Base-by-base conservation (phyloP, 2,888 invertebrate species). In the Orthosia gothica region DNA sequence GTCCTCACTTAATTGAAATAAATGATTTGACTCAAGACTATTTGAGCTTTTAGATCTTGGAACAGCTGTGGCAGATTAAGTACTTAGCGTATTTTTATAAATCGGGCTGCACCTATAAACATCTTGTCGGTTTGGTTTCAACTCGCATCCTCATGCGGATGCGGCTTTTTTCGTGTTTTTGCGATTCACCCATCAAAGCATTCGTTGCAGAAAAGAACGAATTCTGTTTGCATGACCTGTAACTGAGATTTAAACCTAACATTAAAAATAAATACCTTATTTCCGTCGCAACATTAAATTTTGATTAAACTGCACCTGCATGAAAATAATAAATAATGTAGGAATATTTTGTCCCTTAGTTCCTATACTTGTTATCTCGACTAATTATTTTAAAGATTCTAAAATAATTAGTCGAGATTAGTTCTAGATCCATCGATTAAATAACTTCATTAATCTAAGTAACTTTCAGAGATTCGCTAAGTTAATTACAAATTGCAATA, bases 401-500 rank as follows among this genome's bases (percentile, higher is more conserved):
- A 12, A n/a, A n/a, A n/a, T n/a, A n/a, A n/a, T n/a, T n/a, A n/a
- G n/a, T n/a, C n/a, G n/a, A 45, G 18, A 65, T 80, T 62, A 54
- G 54, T 67, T 72, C 45, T 65, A 59, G 57, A 57, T 63, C n/a
- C 45, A 69, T 68, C 55, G 49, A 70, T 80, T 49, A n/a, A n/a
- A 59, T 70, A 65, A 58, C 23, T 74, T 20, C 47, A 75, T 72
- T 57, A 65, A 66, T 54, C 9, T 20, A 55, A 62, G 57, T 61
- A 20, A 23, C 11, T 15, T 50, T 47, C 32, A 32, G 32, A 59
- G 18, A 26, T 23, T 67, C 20, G 13, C n/a, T 11, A 68, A 68
- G 15, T 47, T 59, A 63, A 59, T 70, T 55, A 70, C 11, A 45
- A 55, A 66, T 57, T 54, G 16, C 61, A 54, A 58, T 63, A 45